Base-by-base conservation (phyloP, 2,113 vertebrate species). In the Lophius piscatorius region DNA sequence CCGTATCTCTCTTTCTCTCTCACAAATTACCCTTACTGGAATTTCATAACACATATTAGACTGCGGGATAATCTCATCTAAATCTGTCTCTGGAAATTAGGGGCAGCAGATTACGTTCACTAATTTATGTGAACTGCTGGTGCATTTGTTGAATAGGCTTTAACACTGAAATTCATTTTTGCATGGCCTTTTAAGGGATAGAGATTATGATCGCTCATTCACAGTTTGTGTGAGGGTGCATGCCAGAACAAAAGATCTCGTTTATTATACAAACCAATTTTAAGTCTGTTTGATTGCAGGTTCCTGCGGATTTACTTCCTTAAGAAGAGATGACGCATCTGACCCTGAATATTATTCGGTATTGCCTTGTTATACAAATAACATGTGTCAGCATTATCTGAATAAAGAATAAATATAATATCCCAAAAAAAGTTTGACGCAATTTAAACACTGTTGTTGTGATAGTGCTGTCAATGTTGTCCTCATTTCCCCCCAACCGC, bases 61-160 rank as follows among this genome's bases (percentile, higher is more conserved):
- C 17, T 40, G 47, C 20, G 0, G 34, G 51, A 59, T 83, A 74
- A 78, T 78, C 68, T 71, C 62, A 56, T 47, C 46, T 54, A 60
- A 70, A 16, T 82, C 64, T 83, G 74, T 76, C 77, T 51, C 16
- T 48, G 34, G 57, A 74, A 78, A 83, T 83, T 83, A 81, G 61
- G 48, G 54, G 18, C 61, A 49, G 57, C 44, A 59, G 64, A 81
- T 74, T 70, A 65, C 14, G 20, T 50, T 52, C 58, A 22, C 63
- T 69, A 51, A 77, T 72, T 57, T 12, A 68, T 57, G 38, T 40
- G 51, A 77, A 63, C 63, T 58, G 48, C 47, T 29, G 42, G 23
- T 50, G 36, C 40, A 45, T 77, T 71, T 61, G 54, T 42, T n/a
- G 60, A 72, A 46, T 44, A 29, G 31, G 54, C 33, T 55, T 40